These are phyloP conservation scores for Athalia rosae DNA, from an alignment of 2,888 invertebrate genomes.

Conservation along the genomic window DNA sequence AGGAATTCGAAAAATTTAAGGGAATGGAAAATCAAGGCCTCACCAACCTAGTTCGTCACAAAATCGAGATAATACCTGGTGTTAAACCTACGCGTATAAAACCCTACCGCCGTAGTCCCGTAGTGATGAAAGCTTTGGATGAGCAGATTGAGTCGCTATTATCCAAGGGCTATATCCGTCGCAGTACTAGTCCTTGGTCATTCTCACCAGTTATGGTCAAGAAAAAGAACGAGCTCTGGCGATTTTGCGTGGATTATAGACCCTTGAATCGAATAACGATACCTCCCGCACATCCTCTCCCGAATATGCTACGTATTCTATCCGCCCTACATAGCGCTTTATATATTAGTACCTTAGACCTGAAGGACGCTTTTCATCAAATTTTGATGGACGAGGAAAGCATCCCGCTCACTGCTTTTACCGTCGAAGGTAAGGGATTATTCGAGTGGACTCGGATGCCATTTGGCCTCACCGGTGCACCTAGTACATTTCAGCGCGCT, in stretches of 20 bases:
- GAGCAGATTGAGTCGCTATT: slow-evolving; percentile 26
- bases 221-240: slow-evolving; percentile 42
- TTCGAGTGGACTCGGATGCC: slow-evolving; percentile 50
- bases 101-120: slow-evolving; percentile 47
- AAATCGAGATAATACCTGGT: slow-evolving; percentile 44
- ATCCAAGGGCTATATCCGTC: slow-evolving; percentile 42
- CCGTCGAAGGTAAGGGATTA: slow-evolving; percentile 48
- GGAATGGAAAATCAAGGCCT: slow-evolving; percentile 25
- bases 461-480: slow-evolving; percentile 46
- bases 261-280: slow-evolving; percentile 44
- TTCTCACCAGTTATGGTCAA: slow-evolving; percentile 39
- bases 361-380: slow-evolving; percentile 50
- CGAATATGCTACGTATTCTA: slow-evolving; percentile 45
- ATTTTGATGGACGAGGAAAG: slow-evolving; percentile 46
- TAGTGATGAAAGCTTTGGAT: slow-evolving; percentile 38
- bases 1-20: slow-evolving; percentile 28
- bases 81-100: slow-evolving; percentile 40
- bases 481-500: not conserved
- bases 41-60: slow-evolving; percentile 46
- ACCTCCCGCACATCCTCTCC: slow-evolving; percentile 50
- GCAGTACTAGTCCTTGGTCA: slow-evolving; percentile 49
- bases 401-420: slow-evolving; percentile 49
- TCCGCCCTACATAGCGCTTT: slow-evolving; percentile 43
- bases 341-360: slow-evolving; percentile 46
- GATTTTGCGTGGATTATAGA: slow-evolving; percentile 49